Conservation (phyloP, 2,797 vertebrate species). For the Lindbergichthys nudifrons region DNA sequence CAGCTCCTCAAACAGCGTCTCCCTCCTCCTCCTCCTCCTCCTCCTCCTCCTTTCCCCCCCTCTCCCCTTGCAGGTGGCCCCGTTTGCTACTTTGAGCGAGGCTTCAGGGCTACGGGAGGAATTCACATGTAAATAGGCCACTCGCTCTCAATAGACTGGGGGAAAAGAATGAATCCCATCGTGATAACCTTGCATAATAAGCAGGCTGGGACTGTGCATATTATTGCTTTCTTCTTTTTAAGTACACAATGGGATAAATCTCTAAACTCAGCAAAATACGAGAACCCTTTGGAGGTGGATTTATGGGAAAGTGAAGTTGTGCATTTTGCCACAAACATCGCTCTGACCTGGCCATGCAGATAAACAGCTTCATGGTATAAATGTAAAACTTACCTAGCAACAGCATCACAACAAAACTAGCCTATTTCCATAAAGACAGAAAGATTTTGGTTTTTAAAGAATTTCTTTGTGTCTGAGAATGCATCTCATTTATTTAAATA, state of each 20-base stretch:
- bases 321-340: conserved; percentile 42
- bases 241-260: conserved; percentile 46
- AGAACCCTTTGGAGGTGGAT: conserved; percentile 43
- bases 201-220: conserved; percentile 44
- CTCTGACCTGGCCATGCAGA: conserved; percentile 20
- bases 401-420: not conserved
- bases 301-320: conserved; percentile 35
- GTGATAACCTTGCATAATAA: conserved; percentile 74
- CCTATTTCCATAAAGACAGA: not conserved
- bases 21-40: conserved; percentile 30
- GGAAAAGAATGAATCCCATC: conserved; percentile 78
- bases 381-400: conserved; percentile 2
- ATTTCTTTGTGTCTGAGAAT: conserved; percentile 1
- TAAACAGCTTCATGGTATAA: not conserved
- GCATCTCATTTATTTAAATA: no score
- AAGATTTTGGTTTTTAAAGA: not conserved
- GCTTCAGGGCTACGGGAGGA: conserved; percentile 68
- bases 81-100: conserved; percentile 66
- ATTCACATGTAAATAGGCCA: conserved; percentile 87
- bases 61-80: conserved; percentile 77
- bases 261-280: conserved; percentile 62
- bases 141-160: conserved; percentile 70
- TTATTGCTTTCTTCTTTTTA: conserved; percentile 60
- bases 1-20: conserved; percentile 48
- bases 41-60: conserved; percentile 12